Base-by-base conservation (phyloP, 2,113 vertebrate genomes). In the Nyctibius bracteatus region DNA sequence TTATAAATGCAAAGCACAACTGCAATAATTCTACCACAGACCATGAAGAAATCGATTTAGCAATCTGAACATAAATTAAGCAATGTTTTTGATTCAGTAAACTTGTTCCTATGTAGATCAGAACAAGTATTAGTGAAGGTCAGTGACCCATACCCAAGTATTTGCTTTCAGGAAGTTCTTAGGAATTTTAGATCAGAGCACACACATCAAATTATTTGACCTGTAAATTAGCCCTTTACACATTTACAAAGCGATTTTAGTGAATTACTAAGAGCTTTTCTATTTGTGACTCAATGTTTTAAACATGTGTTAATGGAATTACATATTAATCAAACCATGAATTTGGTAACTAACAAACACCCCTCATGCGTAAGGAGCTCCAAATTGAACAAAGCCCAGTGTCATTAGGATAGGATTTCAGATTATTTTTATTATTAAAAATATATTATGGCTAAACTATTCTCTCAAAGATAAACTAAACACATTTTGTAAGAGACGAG, bases 1-100 rank as follows among this genome's bases (percentile, higher is more conserved):
- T 61, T 77, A 86, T 67, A 95, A 93, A 96, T 92, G 88, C 84
- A 88, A 94, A 94, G 94, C 89, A 92, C 79, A 88, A 43, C 73
- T 58, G 71, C 77, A 87, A 61, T 91, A 94, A 93, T 96, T 96
- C 82, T 46, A 67, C 68, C 67, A 71, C 58, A 94, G 63, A 90
- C 90, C 93, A 96, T 87, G 90, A 90, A 90, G 80, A 92, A 97
- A 97, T 96, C 41, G 54, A 96, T 96, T 96, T 94, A 91, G 91
- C 81, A 93, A 92, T 93, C 65, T 65, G 75, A 92, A 92, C 81
- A 79, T 92, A 94, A 94, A 92, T 96, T 96, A 97, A 89, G 89
- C 87, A 85, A 67, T 93, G 90, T 71, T 95, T 96, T 95, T 93
- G 84, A 96, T 96, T 91, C 80, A 82, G 81, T 90, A 84, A 97